Percentiles rank a stretch among this genome's conserved stretches.
Conservation (phyloP, 2,797 vertebrate species). For the Eleutherodactylus coqui region DNA sequence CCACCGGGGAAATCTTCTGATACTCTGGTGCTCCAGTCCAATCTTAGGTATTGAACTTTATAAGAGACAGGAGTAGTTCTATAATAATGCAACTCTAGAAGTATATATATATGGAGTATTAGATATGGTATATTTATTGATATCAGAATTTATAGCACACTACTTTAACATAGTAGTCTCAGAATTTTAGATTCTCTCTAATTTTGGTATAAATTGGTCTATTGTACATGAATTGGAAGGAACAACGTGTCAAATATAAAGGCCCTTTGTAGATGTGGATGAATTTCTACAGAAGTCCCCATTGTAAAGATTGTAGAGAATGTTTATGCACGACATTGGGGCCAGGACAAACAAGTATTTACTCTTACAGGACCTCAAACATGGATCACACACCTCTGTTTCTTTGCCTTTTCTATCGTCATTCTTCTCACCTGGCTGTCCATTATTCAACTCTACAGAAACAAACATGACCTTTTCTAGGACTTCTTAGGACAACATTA, state of each 20-base stretch:
- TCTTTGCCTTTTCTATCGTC: background rate
- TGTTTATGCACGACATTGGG: background rate
- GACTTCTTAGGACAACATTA: background rate
- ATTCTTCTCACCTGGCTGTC: background rate
- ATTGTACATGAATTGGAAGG: background rate
- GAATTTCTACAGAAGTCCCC: background rate
- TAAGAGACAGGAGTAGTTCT: background rate
- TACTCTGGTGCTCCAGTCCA: background rate
- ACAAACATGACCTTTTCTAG: background rate
- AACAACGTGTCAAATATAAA: background rate
- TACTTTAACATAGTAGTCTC: background rate
- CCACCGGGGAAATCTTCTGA: no score
- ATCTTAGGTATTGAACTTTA: background rate
- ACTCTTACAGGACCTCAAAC: background rate
- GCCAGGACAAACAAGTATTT: background rate
- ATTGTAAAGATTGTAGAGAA: background rate
- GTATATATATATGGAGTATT: no score
- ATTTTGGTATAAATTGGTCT: background rate
- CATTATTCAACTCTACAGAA: background rate
- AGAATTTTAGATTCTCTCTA: background rate
- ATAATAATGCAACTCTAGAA: no score
- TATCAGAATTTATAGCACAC: background rate
- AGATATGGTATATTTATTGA: no score
- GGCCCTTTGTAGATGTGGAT: background rate
- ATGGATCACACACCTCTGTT: constrained; percentile 4